Conservation (phyloP, 2,888 invertebrate species). For the Sicus ferrugineus region DNA sequence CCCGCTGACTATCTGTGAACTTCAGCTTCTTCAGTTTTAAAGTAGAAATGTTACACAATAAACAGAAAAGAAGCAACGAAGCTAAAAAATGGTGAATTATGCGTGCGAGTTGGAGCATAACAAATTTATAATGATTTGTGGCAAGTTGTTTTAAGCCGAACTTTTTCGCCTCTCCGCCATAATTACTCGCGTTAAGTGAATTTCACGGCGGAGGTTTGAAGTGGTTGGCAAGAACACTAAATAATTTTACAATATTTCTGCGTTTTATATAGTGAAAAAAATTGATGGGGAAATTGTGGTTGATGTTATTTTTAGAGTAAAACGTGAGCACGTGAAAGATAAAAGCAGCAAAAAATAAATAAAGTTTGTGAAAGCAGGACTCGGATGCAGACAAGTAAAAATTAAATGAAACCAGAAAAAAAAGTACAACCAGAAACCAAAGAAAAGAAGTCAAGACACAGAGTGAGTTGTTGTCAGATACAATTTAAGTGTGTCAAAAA, state of each 20-base stretch:
- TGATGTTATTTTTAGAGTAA: background rate
- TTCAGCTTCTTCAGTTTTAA: no score
- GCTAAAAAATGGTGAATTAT: background rate
- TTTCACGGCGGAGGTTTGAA: background rate
- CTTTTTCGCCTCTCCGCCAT: background rate
- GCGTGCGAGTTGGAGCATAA: slow-evolving; percentile 8
- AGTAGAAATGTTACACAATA: background rate
- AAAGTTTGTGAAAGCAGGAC: background rate
- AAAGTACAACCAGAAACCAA: background rate
- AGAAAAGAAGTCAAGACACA: slow-evolving; percentile 4
- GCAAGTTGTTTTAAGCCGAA: background rate
- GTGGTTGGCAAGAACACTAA: background rate
- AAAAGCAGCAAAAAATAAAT: background rate
- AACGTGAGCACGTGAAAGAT: slow-evolving; percentile 16
- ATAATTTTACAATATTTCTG: background rate
- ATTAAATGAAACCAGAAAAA: background rate
- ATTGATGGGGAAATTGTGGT: no score
- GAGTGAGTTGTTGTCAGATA: background rate
- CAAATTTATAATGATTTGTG: slow-evolving; percentile 18
- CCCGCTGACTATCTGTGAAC: background rate
- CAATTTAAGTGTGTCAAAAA: slow-evolving; percentile 10
- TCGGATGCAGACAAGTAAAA: background rate
- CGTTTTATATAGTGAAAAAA: no score
- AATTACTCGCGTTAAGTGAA: background rate
- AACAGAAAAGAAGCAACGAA: background rate